phyloP scores from a whole-genome alignment of 2,113 vertebrate genomes.

The Phocoena phocoena region DNA sequence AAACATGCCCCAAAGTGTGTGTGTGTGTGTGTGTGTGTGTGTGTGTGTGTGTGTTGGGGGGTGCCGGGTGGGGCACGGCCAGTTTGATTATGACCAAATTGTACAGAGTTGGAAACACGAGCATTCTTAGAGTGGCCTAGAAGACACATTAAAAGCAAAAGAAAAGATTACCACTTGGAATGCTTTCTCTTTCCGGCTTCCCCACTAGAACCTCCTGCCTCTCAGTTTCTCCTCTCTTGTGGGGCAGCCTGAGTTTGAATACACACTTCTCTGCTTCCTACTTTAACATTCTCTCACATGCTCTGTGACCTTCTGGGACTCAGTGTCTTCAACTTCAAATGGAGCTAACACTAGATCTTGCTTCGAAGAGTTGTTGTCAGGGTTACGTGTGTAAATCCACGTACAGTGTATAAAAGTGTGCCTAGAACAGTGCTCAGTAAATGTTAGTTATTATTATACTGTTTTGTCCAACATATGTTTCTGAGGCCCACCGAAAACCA shows the following conservation, averaged over 20 bases:
- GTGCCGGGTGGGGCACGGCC: no score
- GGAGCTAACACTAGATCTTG: not conserved
- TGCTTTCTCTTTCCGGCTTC: not conserved
- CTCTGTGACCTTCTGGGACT: not conserved
- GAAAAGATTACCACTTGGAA: not conserved
- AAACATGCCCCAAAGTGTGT: not conserved
- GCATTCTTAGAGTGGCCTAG: not conserved
- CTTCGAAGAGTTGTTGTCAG: not conserved
- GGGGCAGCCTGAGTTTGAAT: not conserved
- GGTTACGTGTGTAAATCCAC: not conserved
- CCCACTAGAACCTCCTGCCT: not conserved
- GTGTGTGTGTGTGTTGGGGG: no score
- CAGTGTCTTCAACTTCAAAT: not conserved
- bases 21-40: no score
- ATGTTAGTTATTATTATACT: not conserved
- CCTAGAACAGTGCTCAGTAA: not conserved
- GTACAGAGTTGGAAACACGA: not conserved
- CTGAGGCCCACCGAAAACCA: not conserved
- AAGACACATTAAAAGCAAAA: not conserved
- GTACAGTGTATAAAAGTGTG: not conserved
- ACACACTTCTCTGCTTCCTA: not conserved
- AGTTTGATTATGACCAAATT: not conserved
- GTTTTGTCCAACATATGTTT: not conserved
- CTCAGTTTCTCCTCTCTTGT: not conserved
- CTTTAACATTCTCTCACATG: not conserved